Evolutionary conservation across 2,888 invertebrate genomes (phyloP), one percentile per base, ranked within the genome.

Genomic region (Nycteola revayana): DNA sequence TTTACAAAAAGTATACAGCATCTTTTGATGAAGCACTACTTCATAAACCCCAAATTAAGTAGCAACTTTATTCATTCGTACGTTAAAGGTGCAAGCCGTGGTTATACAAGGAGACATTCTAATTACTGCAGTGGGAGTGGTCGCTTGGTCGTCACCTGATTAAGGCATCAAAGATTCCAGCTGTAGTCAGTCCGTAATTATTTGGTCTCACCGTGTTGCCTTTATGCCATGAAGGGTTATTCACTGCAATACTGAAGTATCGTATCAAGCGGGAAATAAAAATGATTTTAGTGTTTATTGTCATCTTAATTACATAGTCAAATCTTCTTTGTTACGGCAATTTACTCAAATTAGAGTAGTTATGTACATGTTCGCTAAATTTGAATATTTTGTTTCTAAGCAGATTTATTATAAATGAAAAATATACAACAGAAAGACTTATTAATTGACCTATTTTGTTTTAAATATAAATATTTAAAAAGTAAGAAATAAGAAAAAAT

Each of bases 41-140:
- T 44, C 45, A 43, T 53, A 41, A 39, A 40, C 34, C 36, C 33
- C 42, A 60, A 53, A 64, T 60, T 50, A 51, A 59, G 63, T 54
- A 38, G 45, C 30, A 18, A 42, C 56, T 39, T 48, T 55, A 59
- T 53, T 56, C 53, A 55, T 53, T 56, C 48, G 48, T 48, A 47
- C 53, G 46, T 47, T 62, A 57, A 53, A 65, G 60, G 63, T 63
- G 59, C 44, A 28, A 46, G 34, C 40, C 24, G 28, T 36, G 28
- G 46, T 49, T 55, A 58, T 62, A 71, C 60, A 67, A 66, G 72
- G 59, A 66, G 71, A 69, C 70, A 64, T 76, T 79, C 70, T 80
- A 84, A 85, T 86, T 85, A 83, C 73, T 63, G 41, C 45, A 46
- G 56, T 41, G 54, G 81, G 82, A 76, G 80, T 75, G 69, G 66